phyloP scores from a whole-genome alignment of 1,140 invertebrate genomes.

The Drosophila nannoptera region DNA sequence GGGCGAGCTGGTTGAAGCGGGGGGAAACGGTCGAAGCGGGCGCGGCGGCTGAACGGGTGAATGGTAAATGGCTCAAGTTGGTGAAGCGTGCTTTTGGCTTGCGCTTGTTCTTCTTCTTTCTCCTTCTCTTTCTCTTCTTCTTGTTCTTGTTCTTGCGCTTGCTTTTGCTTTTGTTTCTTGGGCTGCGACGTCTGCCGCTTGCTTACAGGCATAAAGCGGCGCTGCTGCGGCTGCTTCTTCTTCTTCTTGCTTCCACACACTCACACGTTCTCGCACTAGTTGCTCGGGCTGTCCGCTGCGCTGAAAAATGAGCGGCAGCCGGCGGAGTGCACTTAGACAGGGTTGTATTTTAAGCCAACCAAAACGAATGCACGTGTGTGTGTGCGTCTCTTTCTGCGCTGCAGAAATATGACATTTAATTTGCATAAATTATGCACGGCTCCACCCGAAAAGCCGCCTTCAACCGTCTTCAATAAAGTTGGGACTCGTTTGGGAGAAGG shows the following conservation, averaged over 20 bases:
- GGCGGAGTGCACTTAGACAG: conserved; percentile 3
- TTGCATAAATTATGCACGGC: conserved; percentile 46
- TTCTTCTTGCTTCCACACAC: background rate
- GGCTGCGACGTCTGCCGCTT: conserved; percentile 19
- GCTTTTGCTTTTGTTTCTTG: background rate
- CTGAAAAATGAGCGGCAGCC: conserved; percentile 53
- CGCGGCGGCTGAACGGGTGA: background rate
- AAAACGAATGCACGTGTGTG: background rate
- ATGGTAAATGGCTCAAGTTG: conserved; percentile 39
- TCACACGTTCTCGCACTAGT: conserved; percentile 2
- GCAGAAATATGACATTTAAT: conserved; percentile 53
- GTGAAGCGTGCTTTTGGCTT: conserved; percentile 37
- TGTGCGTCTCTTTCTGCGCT: conserved; percentile 23
- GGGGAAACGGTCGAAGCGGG: conserved; percentile 10
- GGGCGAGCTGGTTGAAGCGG: background rate
- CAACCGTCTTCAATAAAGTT: background rate
- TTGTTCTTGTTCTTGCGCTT: background rate
- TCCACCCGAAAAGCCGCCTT: background rate
- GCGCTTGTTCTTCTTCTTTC: conserved; percentile 6
- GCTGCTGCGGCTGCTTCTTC: background rate
- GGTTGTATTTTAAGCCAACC: too few relatives aligned
- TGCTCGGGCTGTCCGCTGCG: conserved; percentile 44
- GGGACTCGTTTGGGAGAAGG: conserved; percentile 6
- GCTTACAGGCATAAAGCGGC: conserved; percentile 28
- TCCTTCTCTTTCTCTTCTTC: conserved; percentile 18